Percentiles rank a stretch among this genome's conserved stretches.
phyloP scores from a whole-genome alignment of 2,113 vertebrate species.

The Noturus placidus region DNA sequence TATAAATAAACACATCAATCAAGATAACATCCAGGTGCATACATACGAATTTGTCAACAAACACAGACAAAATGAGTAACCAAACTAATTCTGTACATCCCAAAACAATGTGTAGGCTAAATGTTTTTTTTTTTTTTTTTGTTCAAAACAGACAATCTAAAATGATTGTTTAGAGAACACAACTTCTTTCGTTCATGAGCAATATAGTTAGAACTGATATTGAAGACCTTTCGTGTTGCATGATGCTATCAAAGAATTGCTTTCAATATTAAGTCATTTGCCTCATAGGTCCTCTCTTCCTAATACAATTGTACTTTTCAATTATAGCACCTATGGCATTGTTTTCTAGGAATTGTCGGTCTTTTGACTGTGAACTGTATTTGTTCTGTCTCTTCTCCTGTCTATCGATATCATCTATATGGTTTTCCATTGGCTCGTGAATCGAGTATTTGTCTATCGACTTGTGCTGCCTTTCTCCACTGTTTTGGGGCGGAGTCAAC shows the following conservation, averaged over 20 bases:
- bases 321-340: neutral
- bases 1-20: neutral
- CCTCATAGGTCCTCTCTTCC: neutral
- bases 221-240: neutral
- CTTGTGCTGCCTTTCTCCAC: neutral
- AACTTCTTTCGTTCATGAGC: neutral
- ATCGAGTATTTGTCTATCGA: neutral
- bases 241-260: neutral
- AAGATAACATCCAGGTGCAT: neutral
- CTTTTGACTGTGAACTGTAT: neutral
- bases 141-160: neutral
- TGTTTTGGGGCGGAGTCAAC: neutral
- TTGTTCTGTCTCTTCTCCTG: neutral
- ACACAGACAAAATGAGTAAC: neutral
- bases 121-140: too few species aligned
- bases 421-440: neutral
- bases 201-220: neutral
- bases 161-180: too few species aligned
- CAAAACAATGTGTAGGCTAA: neutral
- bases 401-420: neutral
- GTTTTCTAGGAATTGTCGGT: neutral
- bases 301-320: neutral
- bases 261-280: neutral
- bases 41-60: too few species aligned
- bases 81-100: neutral